Evolutionary conservation across 2,888 invertebrate species (phyloP), one percentile per base, ranked within the genome.

Genomic region (Eristalis arbustorum): DNA sequence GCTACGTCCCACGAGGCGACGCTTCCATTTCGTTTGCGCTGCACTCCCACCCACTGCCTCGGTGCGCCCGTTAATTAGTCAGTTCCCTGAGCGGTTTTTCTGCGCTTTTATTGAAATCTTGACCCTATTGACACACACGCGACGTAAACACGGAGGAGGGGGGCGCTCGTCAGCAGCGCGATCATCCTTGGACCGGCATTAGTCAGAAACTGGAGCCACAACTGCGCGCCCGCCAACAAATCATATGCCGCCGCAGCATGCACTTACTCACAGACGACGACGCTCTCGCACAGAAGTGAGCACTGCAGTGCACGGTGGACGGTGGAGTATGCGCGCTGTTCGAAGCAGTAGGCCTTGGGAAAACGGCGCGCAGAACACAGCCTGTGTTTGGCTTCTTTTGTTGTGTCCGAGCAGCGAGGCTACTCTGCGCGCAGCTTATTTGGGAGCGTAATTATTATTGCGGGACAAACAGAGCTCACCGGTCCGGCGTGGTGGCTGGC

Each of bases 321-420:
- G n/a, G 56, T 31, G 31, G 63, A 37, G 42, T 6, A 18, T n/a
- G 8, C 8, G 49, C 66, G 57, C 62, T 66, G 66, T 74, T 82
- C 66, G 82, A 73, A 85, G 73, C 57, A 49, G 85, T 78, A 85
- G 82, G 82, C 85, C 85, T 85, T 85, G 85, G 78, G 82, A 85
- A 72, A 72, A 67, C 75, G 67, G 62, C 74, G 22, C n/a, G n/a
- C n/a, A n/a, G 77, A 31, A 37, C 57, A 76, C 76, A 76, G 61
- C 75, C 62, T 66, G 71, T 71, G 61, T 56, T 81, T 81, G 72
- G 77, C 85, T 85, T 82, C 82, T 82, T 85, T 85, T 82, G 73
- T 85, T 77, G 82, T 82, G 77, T 71, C 73, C 59, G 5, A 28
- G 25, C 59, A 28, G 25, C 59, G 78, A 71, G 71, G 72, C 66